phyloP scores from a whole-genome alignment of 1,140 invertebrate genomes.

The Yoshiicerus persimilis region DNA sequence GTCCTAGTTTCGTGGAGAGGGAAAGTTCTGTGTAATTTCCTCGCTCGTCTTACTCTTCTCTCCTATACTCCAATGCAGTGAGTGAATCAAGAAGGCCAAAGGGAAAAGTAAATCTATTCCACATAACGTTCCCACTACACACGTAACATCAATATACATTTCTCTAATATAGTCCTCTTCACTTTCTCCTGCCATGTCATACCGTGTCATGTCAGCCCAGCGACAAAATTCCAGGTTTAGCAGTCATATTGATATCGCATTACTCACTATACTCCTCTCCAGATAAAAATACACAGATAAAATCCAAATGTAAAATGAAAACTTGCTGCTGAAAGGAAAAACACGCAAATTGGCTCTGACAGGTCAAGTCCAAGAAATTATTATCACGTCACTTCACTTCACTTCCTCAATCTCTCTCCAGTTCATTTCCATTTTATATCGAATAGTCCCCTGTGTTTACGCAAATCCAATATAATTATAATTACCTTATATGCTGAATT shows the following conservation, averaged over 20 bases:
- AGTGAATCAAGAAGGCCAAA: not conserved
- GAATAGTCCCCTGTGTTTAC: too few species aligned
- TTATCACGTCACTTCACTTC: not conserved
- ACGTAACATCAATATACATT: not conserved
- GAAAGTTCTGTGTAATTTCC: not conserved
- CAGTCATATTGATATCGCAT: not conserved
- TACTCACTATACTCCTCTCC: not conserved
- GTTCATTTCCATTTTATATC: not conserved
- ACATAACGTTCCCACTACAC: not conserved
- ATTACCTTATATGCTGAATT: not conserved
- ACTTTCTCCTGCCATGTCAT: not conserved
- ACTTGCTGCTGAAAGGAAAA: not conserved
- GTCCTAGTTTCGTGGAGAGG: not conserved
- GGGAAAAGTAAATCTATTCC: not conserved
- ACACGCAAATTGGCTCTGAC: not conserved
- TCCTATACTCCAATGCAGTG: too few species aligned
- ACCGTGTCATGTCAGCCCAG: not conserved
- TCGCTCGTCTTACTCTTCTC: too few species aligned
- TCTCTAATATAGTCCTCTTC: not conserved
- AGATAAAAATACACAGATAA: not conserved
- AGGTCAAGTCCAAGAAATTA: not conserved
- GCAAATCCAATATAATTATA: too few species aligned
- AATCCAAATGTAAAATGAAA: not conserved
- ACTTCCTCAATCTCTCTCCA: too few species aligned
- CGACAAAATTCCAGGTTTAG: not conserved